These are phyloP conservation scores for Anabacerthia variegaticeps DNA, from an alignment of 2,797 vertebrate species.

Conservation along the genomic window DNA sequence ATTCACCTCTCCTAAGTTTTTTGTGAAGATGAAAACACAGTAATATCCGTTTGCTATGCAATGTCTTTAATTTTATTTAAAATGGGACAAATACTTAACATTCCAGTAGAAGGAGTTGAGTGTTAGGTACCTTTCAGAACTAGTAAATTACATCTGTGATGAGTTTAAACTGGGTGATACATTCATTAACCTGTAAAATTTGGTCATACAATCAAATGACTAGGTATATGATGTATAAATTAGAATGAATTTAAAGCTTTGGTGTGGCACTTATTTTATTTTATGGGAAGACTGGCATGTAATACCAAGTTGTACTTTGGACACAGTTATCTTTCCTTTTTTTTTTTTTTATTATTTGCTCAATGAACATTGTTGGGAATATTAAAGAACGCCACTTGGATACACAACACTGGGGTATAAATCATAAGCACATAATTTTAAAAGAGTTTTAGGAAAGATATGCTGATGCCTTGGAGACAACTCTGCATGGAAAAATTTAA, in stretches of 20 bases:
- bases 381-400: not conserved
- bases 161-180: not conserved
- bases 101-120: not conserved
- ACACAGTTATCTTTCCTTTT: not conserved
- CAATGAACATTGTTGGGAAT: not conserved
- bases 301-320: not conserved
- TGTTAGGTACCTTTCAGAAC: not conserved
- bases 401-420: not conserved
- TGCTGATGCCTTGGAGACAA: not conserved
- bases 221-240: not conserved
- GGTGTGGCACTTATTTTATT: not conserved
- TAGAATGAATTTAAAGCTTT: not conserved
- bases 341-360: not conserved
- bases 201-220: not conserved
- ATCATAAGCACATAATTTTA: not conserved
- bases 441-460: slow-evolving; percentile 33
- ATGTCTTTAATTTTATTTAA: not conserved
- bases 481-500: slow-evolving; percentile 42
- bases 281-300: not conserved
- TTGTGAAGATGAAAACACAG: not conserved
- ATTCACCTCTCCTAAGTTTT: not conserved
- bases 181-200: not conserved
- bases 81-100: not conserved
- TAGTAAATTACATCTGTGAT: not conserved
- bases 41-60: not conserved